phyloP scores from a whole-genome alignment of 53 echinoderm and acorn worm species.

The Temnopleurus reevesii region DNA sequence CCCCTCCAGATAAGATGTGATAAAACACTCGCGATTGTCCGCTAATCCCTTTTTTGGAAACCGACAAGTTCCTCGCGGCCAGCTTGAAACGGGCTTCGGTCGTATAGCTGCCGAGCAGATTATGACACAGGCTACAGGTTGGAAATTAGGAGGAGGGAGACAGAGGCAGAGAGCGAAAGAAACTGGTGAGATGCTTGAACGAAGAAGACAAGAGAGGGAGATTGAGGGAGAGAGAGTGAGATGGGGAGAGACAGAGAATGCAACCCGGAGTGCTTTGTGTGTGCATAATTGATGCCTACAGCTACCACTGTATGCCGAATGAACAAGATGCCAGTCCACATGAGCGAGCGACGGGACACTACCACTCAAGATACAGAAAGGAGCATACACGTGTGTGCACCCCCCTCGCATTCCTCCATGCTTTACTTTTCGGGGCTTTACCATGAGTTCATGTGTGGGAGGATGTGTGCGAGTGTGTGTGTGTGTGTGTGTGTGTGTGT shows the following conservation, averaged over 20 bases:
- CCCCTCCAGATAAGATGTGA: not conserved
- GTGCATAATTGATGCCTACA: conserved; percentile 62
- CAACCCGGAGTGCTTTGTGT: conserved; percentile 51
- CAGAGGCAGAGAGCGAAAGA: not conserved
- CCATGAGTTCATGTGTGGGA: not conserved
- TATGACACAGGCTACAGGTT: conserved; percentile 34
- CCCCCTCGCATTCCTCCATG: not conserved
- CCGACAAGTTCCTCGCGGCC: not conserved
- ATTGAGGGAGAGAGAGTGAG: conserved; percentile 14
- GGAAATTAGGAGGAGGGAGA: conserved; percentile 23
- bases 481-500: not conserved
- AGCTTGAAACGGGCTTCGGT: not conserved
- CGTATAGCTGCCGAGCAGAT: not conserved
- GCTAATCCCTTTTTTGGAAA: not conserved
- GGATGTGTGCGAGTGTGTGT: not conserved
- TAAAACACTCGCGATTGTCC: conserved; percentile 25
- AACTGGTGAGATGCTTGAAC: not conserved
- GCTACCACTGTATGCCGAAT: conserved; percentile 46
- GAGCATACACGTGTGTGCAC: conserved; percentile 39
- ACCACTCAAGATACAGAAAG: not conserved
- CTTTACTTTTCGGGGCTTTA: not conserved
- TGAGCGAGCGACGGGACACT: conserved; percentile 34
- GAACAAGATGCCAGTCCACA: conserved; percentile 55
- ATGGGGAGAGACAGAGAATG: conserved; percentile 12
- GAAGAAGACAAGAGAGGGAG: not conserved